Conservation (phyloP, 2,113 vertebrate species). For the Eulemur rufifrons region DNA sequence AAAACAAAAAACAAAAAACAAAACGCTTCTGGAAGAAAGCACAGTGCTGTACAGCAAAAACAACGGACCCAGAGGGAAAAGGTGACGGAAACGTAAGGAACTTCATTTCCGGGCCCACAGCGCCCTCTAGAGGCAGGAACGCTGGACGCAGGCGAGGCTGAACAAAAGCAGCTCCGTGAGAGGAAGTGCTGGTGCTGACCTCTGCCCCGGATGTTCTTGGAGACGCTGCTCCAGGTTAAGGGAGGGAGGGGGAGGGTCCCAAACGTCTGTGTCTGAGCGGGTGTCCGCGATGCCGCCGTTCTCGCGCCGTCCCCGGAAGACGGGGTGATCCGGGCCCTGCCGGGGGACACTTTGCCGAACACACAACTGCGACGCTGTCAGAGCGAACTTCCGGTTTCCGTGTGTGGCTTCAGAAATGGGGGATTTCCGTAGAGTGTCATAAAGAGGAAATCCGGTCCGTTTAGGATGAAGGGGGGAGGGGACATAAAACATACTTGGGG, state of each 20-base stretch:
- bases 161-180: constrained; percentile 56
- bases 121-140: constrained; percentile 78
- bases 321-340: neutral
- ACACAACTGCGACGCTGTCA: neutral
- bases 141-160: neutral
- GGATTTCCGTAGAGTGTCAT: neutral
- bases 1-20: neutral
- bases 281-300: too few relatives aligned
- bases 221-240: neutral
- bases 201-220: neutral
- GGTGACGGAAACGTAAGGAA: neutral
- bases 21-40: constrained; percentile 28
- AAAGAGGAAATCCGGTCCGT: neutral
- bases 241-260: neutral
- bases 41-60: constrained; percentile 22
- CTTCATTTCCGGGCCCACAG: constrained; percentile 82
- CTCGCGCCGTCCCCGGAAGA: neutral
- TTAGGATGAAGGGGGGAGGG: too few relatives aligned
- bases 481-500: neutral
- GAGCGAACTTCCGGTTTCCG: neutral
- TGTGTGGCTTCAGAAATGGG: neutral
- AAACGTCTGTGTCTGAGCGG: neutral
- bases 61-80: constrained; percentile 35
- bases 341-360: neutral
- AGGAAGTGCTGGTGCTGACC: neutral